Conservation (phyloP, 2,113 vertebrate genomes). For the Xiphophorus hellerii region DNA sequence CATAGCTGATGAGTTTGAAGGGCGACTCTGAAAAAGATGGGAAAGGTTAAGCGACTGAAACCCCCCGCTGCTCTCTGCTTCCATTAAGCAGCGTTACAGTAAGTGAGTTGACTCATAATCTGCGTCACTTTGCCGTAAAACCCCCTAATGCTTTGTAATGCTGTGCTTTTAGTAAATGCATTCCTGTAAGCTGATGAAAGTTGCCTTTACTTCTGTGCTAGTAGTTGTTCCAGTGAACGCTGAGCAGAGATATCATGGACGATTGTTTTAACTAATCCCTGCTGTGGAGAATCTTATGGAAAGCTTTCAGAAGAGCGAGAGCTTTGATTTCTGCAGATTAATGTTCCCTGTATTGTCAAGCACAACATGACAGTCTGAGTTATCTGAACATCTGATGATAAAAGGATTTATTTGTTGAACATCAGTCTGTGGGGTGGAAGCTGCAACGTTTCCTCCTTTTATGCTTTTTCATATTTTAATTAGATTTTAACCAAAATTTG, state of each 20-base stretch:
- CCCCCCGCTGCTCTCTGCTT: not conserved
- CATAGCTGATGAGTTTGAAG: not conserved
- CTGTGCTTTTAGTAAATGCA: slow-evolving; percentile 2
- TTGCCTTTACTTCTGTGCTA: not conserved
- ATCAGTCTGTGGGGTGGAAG: too few species aligned
- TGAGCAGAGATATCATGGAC: not conserved
- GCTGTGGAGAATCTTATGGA: not conserved
- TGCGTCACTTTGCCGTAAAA: slow-evolving; percentile 35
- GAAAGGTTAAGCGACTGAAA: slow-evolving; percentile 21
- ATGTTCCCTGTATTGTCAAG: too few species aligned
- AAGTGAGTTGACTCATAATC: slow-evolving; percentile 52
- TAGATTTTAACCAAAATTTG: not conserved
- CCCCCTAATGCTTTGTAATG: slow-evolving; percentile 40
- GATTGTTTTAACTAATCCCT: slow-evolving; percentile 5
- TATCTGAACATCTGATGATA: not conserved
- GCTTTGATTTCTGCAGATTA: too few species aligned
- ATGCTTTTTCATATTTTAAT: not conserved
- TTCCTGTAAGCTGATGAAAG: slow-evolving; percentile 38
- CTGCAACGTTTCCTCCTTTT: not conserved
- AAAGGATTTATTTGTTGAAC: not conserved
- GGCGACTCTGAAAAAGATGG: slow-evolving; percentile 11
- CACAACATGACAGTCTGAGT: not conserved
- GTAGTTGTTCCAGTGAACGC: not conserved
- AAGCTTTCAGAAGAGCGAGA: not conserved
- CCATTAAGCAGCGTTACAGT: slow-evolving; percentile 38